These are phyloP conservation scores for Melospiza georgiana DNA, from an alignment of 2,113 vertebrate species.

Conservation along the genomic window DNA sequence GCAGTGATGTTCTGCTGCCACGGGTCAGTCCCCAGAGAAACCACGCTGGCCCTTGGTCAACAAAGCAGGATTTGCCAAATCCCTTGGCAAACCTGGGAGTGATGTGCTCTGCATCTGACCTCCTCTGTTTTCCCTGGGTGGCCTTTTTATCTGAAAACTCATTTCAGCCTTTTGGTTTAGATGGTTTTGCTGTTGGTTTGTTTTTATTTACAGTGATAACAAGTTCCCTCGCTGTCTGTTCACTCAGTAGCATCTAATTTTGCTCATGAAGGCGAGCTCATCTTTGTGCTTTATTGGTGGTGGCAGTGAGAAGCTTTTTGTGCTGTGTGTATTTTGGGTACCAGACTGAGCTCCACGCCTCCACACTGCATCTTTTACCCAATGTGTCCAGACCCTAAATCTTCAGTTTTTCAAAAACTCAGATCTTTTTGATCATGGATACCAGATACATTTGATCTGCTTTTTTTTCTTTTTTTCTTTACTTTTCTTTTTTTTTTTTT, in stretches of 20 bases:
- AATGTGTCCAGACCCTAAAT: fast-evolving
- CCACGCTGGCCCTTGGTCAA: fast-evolving
- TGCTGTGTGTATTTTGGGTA: neutral
- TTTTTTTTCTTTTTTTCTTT: neutral
- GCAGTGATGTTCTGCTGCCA: neutral
- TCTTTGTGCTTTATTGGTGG: neutral
- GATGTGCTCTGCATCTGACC: neutral
- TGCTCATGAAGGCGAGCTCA: neutral
- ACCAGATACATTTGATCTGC: conserved; percentile 38
- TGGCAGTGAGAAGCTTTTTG: neutral
- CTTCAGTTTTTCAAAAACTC: neutral
- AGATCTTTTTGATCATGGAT: conserved; percentile 27
- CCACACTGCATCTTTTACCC: neutral
- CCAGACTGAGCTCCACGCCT: neutral
- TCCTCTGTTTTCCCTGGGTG: neutral
- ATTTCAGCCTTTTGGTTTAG: neutral
- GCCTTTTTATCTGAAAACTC: neutral
- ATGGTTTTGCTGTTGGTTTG: neutral
- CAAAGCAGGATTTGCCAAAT: neutral
- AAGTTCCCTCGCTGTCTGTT: neutral
- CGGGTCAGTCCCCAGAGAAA: fast-evolving
- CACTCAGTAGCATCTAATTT: neutral
- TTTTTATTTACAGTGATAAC: neutral
- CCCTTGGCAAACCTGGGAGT: neutral
- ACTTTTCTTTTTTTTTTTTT: neutral